Conservation (phyloP, 2,113 vertebrate genomes). For the Amia ocellicauda region DNA sequence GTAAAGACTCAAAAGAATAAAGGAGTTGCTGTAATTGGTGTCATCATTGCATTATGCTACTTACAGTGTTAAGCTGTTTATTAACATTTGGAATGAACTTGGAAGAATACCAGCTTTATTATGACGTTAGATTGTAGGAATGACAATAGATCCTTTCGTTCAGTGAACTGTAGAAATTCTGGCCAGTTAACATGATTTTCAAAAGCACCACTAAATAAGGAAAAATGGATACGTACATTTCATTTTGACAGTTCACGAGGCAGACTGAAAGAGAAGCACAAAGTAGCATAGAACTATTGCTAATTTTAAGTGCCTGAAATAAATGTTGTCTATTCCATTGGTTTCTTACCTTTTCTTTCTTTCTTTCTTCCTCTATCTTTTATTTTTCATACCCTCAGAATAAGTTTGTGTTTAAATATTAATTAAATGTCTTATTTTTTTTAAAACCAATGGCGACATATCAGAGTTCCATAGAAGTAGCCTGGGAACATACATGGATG, state of each 20-base stretch:
- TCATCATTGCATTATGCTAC: background rate
- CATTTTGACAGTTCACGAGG: slow-evolving; percentile 35
- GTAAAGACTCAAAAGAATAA: too few relatives aligned
- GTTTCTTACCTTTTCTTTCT: background rate
- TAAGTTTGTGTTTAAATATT: background rate
- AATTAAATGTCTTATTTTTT: background rate
- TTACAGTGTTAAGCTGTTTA: background rate
- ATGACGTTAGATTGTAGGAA: slow-evolving; percentile 48
- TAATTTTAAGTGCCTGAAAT: slow-evolving; percentile 75
- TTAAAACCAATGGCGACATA: background rate
- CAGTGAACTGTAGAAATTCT: slow-evolving; percentile 45
- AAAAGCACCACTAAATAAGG: slow-evolving; percentile 29
- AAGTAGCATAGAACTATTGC: slow-evolving; percentile 65
- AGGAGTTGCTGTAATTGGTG: too few relatives aligned
- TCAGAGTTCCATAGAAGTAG: too few relatives aligned
- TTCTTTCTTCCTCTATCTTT: slow-evolving; percentile 22
- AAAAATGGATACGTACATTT: slow-evolving; percentile 19
- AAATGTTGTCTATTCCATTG: slow-evolving; percentile 28
- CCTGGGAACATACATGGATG: too few relatives aligned
- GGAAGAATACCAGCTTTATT: slow-evolving; percentile 51
- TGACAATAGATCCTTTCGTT: slow-evolving; percentile 61
- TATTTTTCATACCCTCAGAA: slow-evolving; percentile 20
- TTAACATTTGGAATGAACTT: slow-evolving; percentile 4
- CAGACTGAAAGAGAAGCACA: slow-evolving; percentile 51
- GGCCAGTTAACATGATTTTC: slow-evolving; percentile 46